These are phyloP conservation scores for Dynastes tityus DNA, from an alignment of 2,888 invertebrate species.

Conservation along the genomic window DNA sequence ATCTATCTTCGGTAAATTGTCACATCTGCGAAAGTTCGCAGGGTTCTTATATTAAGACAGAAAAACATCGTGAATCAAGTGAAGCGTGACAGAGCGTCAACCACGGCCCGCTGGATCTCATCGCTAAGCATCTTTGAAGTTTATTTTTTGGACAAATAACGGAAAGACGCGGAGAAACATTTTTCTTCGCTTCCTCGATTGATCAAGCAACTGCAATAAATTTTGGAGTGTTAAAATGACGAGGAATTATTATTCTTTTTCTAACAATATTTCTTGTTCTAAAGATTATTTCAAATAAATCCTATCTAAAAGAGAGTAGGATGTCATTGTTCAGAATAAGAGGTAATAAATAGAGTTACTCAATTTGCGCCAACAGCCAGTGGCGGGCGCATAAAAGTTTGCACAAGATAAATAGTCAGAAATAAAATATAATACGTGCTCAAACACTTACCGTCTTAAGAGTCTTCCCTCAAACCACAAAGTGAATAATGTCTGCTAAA, in stretches of 20 bases:
- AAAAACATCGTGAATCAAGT: conserved; percentile 49
- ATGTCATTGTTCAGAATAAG: no score
- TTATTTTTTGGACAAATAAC: conserved; percentile 41
- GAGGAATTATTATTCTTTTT: not conserved
- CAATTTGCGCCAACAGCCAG: no score
- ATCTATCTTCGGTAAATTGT: conserved; percentile 41
- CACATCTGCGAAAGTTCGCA: conserved; percentile 45
- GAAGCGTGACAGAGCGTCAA: conserved; percentile 44
- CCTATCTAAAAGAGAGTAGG: no score
- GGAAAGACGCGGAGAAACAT: conserved; percentile 6
- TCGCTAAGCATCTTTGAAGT: conserved; percentile 48
- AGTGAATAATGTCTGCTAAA: no score
- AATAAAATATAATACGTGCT: no score
- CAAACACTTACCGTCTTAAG: no score
- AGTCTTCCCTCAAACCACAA: no score
- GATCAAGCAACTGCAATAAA: conserved; percentile 7
- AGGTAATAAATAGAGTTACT: no score
- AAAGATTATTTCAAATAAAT: no score
- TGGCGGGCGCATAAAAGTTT: no score
- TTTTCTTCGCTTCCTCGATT: conserved; percentile 16
- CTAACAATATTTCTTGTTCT: no score
- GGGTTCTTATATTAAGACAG: conserved; percentile 46
- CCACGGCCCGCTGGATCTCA: conserved; percentile 41
- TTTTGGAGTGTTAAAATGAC: conserved; percentile 4
- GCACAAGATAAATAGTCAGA: no score